Evolutionary conservation across 2,113 vertebrate species (phyloP).

Genomic region (Otus sunia): DNA sequence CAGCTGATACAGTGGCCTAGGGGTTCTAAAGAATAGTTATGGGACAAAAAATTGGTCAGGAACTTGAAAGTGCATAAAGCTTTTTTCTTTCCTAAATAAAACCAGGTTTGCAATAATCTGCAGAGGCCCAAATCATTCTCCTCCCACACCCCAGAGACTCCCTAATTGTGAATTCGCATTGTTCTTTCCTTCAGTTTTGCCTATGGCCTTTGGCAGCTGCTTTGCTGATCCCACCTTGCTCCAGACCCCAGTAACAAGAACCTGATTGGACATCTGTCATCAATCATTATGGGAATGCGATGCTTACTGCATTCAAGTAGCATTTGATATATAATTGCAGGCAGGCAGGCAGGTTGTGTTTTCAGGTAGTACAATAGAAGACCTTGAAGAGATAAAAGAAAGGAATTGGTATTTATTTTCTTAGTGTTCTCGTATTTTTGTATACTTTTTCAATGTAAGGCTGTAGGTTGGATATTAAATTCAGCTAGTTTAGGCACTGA

Average conservation of each 20-base stretch:
- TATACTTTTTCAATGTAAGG: background rate
- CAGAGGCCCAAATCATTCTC: conserved; percentile 61
- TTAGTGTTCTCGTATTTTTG: background rate
- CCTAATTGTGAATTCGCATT: conserved; percentile 60
- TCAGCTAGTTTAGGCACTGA: background rate
- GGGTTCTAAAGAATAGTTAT: conserved; percentile 38
- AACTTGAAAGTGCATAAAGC: conserved; percentile 44
- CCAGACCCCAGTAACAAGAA: conserved; percentile 57
- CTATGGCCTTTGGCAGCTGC: conserved; percentile 45
- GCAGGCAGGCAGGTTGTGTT: conserved; percentile 20
- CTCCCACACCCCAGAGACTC: conserved; percentile 28
- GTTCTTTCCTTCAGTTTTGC: conserved; percentile 49
- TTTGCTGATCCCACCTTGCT: conserved; percentile 42
- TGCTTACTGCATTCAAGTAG: conserved; percentile 21
- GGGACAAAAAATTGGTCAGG: conserved; percentile 28
- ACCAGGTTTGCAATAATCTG: conserved; percentile 61
- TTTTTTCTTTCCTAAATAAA: conserved; percentile 66
- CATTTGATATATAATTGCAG: conserved; percentile 57
- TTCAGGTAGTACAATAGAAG: conserved; percentile 24
- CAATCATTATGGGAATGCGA: conserved; percentile 41
- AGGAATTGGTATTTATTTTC: background rate
- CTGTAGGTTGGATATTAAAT: background rate
- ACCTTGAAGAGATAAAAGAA: background rate
- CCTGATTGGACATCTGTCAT: conserved; percentile 66
- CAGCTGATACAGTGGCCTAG: conserved; percentile 21